Evolutionary conservation across 2,797 vertebrate species (phyloP).

Genomic region (Protonibea diacanthus): DNA sequence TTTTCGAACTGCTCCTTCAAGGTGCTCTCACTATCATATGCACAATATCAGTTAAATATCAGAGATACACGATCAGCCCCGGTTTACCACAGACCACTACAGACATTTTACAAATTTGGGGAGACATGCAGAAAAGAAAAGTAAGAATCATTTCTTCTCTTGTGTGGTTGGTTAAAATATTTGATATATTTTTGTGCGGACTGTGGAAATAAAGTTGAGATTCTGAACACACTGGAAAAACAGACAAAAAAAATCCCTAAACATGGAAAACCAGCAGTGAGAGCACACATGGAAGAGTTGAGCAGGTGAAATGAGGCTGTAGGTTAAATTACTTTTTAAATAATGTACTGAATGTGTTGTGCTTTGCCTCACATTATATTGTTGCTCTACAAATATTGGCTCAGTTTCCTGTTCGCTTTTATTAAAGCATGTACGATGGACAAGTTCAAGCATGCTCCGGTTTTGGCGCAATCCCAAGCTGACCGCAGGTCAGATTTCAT

Average conservation of each 20-base stretch:
- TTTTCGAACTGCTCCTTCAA: constrained; percentile 90
- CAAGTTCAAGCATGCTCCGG: neutral
- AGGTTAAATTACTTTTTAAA: neutral
- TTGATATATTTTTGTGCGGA: neutral
- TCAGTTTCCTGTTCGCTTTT: neutral
- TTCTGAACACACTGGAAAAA: neutral
- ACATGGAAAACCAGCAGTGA: neutral
- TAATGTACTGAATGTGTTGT: neutral
- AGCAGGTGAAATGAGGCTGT: neutral
- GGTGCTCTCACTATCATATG: constrained; percentile 87
- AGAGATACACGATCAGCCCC: neutral
- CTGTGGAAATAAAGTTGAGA: neutral
- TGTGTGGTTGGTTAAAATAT: neutral
- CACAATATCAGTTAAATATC: constrained; percentile 18
- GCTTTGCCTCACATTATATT: constrained; percentile 1
- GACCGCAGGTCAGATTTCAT: neutral
- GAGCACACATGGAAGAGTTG: neutral
- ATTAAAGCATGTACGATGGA: neutral
- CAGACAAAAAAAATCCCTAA: neutral
- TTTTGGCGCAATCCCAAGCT: neutral
- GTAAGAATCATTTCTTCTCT: neutral
- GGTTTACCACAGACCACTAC: neutral
- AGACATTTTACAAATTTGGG: constrained; percentile 1
- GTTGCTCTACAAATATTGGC: neutral
- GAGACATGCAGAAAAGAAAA: neutral